Conservation (phyloP, 2,113 vertebrate species). For the Sebastes schlegelii region DNA sequence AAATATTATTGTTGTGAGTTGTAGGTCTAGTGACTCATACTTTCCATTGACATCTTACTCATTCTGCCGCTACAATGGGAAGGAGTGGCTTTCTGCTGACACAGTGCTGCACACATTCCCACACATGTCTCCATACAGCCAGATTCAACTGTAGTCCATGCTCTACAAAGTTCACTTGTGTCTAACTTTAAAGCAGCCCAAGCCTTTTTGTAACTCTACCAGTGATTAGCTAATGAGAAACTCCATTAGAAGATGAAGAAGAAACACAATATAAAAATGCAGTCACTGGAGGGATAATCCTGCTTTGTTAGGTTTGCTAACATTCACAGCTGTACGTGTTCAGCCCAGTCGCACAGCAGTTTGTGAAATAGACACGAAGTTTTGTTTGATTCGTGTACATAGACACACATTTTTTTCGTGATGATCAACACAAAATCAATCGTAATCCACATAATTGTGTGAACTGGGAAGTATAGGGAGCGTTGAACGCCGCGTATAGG, state of each 20-base stretch:
- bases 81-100: conserved; percentile 70
- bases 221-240: neutral
- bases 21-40: conserved; percentile 73
- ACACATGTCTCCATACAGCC: conserved; percentile 40
- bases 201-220: neutral
- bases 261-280: neutral
- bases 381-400: too few relatives aligned
- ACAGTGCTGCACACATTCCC: conserved; percentile 46
- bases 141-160: conserved; percentile 9
- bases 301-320: neutral
- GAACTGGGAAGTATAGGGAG: too few relatives aligned
- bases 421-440: too few relatives aligned
- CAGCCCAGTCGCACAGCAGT: too few relatives aligned
- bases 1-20: conserved; percentile 77
- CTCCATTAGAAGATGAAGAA: neutral
- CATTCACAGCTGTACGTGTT: neutral
- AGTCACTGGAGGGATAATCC: neutral
- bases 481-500: too few relatives aligned
- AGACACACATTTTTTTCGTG: too few relatives aligned
- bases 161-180: neutral
- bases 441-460: too few relatives aligned
- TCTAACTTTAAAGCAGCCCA: neutral
- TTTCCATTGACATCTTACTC: conserved; percentile 75
- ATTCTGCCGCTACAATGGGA: conserved; percentile 70
- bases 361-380: too few relatives aligned